Base-by-base conservation (phyloP, 2,113 vertebrate species). In the Willisornis vidua region DNA sequence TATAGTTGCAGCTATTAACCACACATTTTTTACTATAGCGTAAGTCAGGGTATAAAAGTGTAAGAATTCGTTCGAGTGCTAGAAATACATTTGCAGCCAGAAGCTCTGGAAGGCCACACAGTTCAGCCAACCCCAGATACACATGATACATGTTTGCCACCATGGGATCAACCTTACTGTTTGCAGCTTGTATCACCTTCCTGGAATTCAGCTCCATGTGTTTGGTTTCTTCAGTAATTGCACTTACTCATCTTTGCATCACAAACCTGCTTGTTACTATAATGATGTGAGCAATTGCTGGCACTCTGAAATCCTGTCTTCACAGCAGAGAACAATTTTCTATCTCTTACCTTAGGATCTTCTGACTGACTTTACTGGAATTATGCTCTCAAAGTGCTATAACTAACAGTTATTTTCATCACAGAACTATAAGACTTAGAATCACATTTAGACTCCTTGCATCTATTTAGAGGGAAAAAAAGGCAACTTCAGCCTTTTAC, bases 1-100 rank as follows among this genome's bases (percentile, higher is more conserved):
- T n/a, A 2, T 85, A 96, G 95, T 45, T 92, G 89, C 65, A 82
- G 89, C 73, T 88, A 93, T 94, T 96, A 96, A 86, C 20, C 4
- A 85, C 28, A 58, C 54, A 72, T 70, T 72, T 88, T 97, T 96
- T 66, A 92, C 51, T 62, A 23, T 29, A 63, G n/a, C 45, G n/a
- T 35, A 83, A 93, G 33, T 61, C 68, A 54, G 55, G 11, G 4
- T 66, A 74, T 45, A 65, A 71, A 83, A 84, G 29, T 19, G 28
- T 5, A 9, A 95, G n/a, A 35, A 58, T 49, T 62, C 61, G 67
- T 67, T 51, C 63, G 26, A 71, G 81, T 9, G 6, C 24, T 4
- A 84, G 35, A 79, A 81, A 81, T 28, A 48, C 28, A 46, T 81
- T n/a, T 57, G 48, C 48, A 77, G 55, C 25, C 78, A 87, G 51